Evolutionary conservation across 2,797 vertebrate species (phyloP), one percentile per base, ranked within the genome.

Genomic region (Huso huso): DNA sequence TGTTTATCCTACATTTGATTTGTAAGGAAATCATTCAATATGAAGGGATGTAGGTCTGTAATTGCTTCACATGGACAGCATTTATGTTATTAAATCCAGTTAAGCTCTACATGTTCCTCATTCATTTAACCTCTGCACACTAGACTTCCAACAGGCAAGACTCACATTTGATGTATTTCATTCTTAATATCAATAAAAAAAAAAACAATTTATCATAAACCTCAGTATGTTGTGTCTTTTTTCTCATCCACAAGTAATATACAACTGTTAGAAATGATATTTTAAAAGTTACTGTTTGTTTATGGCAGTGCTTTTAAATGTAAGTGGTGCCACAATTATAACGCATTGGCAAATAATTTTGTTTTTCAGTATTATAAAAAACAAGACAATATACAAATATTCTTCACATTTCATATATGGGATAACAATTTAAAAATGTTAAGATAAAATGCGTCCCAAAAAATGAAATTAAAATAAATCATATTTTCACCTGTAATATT

Each of bases 121-220:
- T 87, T 86, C 81, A 88, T 90, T 90, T 90, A 91, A 90, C 86
- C 84, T 90, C 87, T 87, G 88, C 90, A 91, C 88, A 87, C 86
- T 89, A 89, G 85, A 88, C 76, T 83, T 90, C 88, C 82, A 85
- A 90, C 89, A 91, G 90, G 89, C 8, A 49, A 67, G 60, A 67
- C 61, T 67, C 66, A 67, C 60, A 10, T 51, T 67, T 60, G 61
- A 61, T 67, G 66, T 67, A 67, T 87, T 90, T 90, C 86, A 88
- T 90, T 92, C 90, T 89, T 88, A 91, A 87, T 90, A 90, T 89
- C 86, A 92, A 92, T 91, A 90, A 91, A 78, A 74, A 65, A 70
- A 37, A 37, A 4, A 84, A 79, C 88, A 90, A 88, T 90, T 92
- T 91, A 91, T 91, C 85, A 83, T 89, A 89, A 75, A 78, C 77